Evolutionary conservation across 2,888 invertebrate genomes (phyloP), one percentile per base, ranked within the genome.

Genomic region (Brassicogethes aeneus): DNA sequence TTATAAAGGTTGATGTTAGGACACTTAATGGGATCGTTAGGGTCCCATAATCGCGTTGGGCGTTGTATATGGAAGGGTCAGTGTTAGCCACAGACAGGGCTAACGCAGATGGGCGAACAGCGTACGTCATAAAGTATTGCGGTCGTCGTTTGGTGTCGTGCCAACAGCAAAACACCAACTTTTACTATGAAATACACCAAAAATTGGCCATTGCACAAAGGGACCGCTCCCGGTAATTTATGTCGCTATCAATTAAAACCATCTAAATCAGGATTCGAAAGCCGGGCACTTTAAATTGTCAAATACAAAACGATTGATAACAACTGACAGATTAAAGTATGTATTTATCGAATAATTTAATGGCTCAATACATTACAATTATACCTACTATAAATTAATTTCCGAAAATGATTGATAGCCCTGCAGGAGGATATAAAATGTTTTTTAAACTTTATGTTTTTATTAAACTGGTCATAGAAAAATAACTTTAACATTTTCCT

Each of bases 141-240:
- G 44, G 46, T 46, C 42, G 35, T 30, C 29, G 39, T 16, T 49
- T 44, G 51, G 48, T 47, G 36, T 39, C 45, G 42, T 49, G 54
- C 50, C 51, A 48, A 44, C 48, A 43, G 38, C 51, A 47, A 48
- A 44, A 48, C 48, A 51, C 40, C 39, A 16, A 41, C 45, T 52
- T 45, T 49, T 42, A 23, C 44, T 47, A 48, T 46, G 44, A 46
- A 48, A 49, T 47, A 48, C 49, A 45, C 45, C 51, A 46, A 51
- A 51, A 51, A 46, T 32, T 41, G 16, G 12, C 2, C 12, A 13
- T 5, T 10, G 14, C 3, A 5, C 32, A 12, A 12, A 32, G 14
- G 13, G 32, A 12, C 14, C 32, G 32, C 14, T 5, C 14, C 13
- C 10, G 5, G 14, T 32, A 32, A 32, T 32, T 32, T 32, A 32